These are phyloP conservation scores for Zapornia atra DNA, from an alignment of 2,113 vertebrate genomes.

Conservation along the genomic window DNA sequence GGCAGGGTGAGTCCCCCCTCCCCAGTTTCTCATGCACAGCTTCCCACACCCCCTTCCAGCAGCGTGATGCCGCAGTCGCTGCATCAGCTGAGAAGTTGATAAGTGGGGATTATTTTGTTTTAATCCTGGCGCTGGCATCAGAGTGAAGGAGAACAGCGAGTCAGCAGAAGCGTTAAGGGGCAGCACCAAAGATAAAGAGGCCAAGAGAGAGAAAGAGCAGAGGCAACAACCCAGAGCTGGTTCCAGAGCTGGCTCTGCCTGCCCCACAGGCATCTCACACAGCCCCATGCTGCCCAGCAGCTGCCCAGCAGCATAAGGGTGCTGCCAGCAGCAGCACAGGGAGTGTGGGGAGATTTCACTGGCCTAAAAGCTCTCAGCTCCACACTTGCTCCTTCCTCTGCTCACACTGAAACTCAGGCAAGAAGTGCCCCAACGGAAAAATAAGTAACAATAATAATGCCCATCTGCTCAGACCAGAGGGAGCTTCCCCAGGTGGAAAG, in stretches of 20 bases:
- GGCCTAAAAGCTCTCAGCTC: not conserved
- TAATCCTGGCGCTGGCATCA: not conserved
- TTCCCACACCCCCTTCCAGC: not conserved
- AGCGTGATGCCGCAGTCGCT: fast-evolving
- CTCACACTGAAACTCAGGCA: not conserved
- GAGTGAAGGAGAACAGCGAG: not conserved
- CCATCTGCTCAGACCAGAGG: not conserved
- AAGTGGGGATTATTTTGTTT: not conserved
- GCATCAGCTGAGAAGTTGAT: not conserved
- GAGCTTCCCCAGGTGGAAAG: not conserved
- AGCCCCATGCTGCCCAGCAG: fast-evolving
- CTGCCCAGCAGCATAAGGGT: fast-evolving
- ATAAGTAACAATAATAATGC: not conserved
- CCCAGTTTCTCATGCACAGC: not conserved
- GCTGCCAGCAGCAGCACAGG: fast-evolving
- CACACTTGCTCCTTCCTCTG: fast-evolving
- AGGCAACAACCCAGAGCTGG: not conserved
- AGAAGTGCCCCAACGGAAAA: not conserved
- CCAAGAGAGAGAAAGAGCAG: too few relatives aligned
- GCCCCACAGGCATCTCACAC: fast-evolving
- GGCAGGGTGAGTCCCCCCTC: not conserved
- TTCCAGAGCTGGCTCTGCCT: not conserved
- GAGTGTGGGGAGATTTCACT: fast-evolving
- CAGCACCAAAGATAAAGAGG: not conserved
- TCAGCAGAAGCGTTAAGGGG: not conserved